Evolutionary conservation across 2,888 invertebrate species (phyloP), one percentile per base, ranked within the genome.

Genomic region (Blomia tropicalis): DNA sequence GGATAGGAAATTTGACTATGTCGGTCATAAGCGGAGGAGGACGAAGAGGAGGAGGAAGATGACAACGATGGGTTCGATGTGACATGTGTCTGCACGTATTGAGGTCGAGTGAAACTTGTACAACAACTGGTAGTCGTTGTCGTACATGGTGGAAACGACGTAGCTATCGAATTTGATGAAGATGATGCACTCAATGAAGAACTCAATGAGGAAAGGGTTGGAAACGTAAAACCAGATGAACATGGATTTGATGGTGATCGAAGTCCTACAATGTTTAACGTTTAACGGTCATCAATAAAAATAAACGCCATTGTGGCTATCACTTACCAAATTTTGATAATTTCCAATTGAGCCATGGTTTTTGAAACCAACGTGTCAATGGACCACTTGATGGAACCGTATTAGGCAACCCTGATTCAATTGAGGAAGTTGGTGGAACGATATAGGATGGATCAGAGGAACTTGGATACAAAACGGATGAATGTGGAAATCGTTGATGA

Each of bases 261-360:
- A 47, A 47, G 22, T 25, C 51, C 51, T 47, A 19, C 41, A 41
- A 41, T 17, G n/a, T 41, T 17, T 17, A 41, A 41, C 14, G 14
- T 41, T 41, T n/a, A 41, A 41, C 41, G n/a, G 14, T 41, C 41
- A 41, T 17, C 14, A 41, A 41, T n/a, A 41, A 41, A 41, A 41
- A 14, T 41, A 14, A 17, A n/a, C 41, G 41, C 14, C 41, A n/a
- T n/a, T 41, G 17, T 36, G 7, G 36, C 17, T 17, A 36, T 11
- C 11, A 27, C 22, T 47, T 47, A 47, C 51, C 51, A 47, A 47
- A 47, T 27, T 47, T 47, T 7, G 51, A 22, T 27, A 47, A 47
- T 27, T 47, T 47, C 51, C 51, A 47, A 11, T n/a, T 7, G 22
- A 47, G 51, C 22, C 7, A 47, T 14, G 51, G 51, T 47, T 47